A percentile compares a stretch with the other conserved stretches of the same genome.
phyloP scores from a whole-genome alignment of 2,888 invertebrate species.

The Synanthedon tipuliformis region DNA sequence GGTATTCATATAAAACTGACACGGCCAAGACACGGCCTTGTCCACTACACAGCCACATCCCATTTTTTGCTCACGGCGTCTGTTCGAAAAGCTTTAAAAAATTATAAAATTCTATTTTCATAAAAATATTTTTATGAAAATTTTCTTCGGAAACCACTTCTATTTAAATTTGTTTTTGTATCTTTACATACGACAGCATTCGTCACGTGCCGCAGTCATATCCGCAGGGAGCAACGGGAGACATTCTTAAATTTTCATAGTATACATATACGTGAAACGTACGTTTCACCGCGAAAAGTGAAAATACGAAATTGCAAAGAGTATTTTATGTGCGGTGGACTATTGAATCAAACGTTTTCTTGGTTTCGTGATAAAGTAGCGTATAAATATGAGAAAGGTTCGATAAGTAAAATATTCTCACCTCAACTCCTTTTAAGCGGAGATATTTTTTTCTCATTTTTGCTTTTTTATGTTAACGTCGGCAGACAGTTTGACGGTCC shows the following conservation, averaged over 20 bases:
- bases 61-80: no score
- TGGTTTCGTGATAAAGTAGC: neutral
- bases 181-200: constrained; percentile 23
- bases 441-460: no score
- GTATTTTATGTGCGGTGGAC: constrained; percentile 28
- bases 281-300: constrained; percentile 40
- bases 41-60: no score
- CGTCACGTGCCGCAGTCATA: constrained; percentile 45
- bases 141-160: constrained; percentile 7
- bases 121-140: no score
- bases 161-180: constrained; percentile 7
- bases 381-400: neutral
- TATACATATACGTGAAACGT: constrained; percentile 9
- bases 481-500: no score
- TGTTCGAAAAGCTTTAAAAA: no score
- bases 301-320: constrained; percentile 47
- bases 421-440: no score
- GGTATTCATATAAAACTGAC: no score
- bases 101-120: no score
- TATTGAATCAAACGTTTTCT: neutral
- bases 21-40: no score
- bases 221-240: constrained; percentile 42
- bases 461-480: no score
- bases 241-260: constrained; percentile 60
- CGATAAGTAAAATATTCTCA: no score